phyloP scores from a whole-genome alignment of 2,888 invertebrate genomes.

The Stenoptilia bipunctidactyla region DNA sequence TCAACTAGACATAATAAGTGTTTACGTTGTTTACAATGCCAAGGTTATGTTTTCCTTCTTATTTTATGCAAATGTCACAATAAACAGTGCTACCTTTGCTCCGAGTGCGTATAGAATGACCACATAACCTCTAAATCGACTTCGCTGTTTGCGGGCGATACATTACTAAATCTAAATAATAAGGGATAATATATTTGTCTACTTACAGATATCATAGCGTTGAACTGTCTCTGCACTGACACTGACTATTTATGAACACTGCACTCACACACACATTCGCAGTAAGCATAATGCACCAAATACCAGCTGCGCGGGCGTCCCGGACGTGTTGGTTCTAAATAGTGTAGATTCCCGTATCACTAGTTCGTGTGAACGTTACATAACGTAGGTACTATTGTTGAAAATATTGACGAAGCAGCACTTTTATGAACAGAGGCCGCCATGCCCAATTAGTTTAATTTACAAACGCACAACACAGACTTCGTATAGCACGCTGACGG shows the following conservation, averaged over 20 bases:
- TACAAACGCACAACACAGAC: slow-evolving; percentile 50
- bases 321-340: slow-evolving; percentile 31
- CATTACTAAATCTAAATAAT: slow-evolving; percentile 25
- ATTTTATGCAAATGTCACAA: too few species aligned
- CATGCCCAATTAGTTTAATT: slow-evolving; percentile 66
- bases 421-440: slow-evolving; percentile 54
- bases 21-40: too few species aligned
- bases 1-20: too few species aligned
- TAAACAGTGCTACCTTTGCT: too few species aligned
- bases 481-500: slow-evolving; percentile 59
- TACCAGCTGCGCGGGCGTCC: slow-evolving; percentile 40
- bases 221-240: slow-evolving; percentile 51
- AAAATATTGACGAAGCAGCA: slow-evolving; percentile 36
- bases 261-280: slow-evolving; percentile 48
- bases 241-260: slow-evolving; percentile 63
- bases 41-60: too few species aligned
- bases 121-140: slow-evolving; percentile 52
- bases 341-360: slow-evolving; percentile 37
- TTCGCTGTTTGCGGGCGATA: slow-evolving; percentile 7
- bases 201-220: slow-evolving; percentile 60
- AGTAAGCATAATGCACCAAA: slow-evolving; percentile 53
- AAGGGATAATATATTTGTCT: slow-evolving; percentile 22
- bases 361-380: slow-evolving; percentile 36
- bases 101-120: too few species aligned
- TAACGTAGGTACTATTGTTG: slow-evolving; percentile 39